Evolutionary conservation across 2,113 vertebrate species (phyloP).

Genomic region (Sceloporus undulatus): DNA sequence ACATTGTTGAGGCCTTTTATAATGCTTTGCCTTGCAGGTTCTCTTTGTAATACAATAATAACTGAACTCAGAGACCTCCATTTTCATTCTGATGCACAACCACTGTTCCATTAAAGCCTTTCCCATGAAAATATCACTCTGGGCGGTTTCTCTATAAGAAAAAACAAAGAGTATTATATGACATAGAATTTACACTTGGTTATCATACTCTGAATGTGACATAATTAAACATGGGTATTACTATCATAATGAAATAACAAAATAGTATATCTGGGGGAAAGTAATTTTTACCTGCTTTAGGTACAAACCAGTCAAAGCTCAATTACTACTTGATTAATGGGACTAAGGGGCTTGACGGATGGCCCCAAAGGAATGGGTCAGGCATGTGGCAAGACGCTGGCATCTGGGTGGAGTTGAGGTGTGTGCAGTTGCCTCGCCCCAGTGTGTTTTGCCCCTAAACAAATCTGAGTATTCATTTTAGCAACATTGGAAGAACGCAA

Average conservation of each 20-base stretch:
- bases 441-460: too few species aligned
- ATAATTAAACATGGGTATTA: background rate
- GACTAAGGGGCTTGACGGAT: too few species aligned
- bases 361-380: too few species aligned
- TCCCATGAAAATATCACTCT: conserved; percentile 1
- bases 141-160: background rate
- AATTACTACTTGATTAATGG: too few species aligned
- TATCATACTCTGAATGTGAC: background rate
- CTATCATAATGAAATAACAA: background rate
- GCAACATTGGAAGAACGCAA: too few species aligned
- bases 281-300: background rate
- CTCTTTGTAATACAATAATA: conserved; percentile 22
- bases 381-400: too few species aligned
- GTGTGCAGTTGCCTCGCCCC: too few species aligned
- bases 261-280: background rate
- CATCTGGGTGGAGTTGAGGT: too few species aligned
- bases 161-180: background rate
- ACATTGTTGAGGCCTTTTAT: conserved; percentile 2
- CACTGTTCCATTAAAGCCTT: background rate
- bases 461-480: too few species aligned
- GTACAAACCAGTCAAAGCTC: too few species aligned
- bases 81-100: conserved; percentile 21
- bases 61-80: conserved; percentile 7
- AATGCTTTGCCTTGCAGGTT: conserved; percentile 16
- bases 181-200: background rate